Conservation (phyloP, 2,113 vertebrate species). For the Sylvietta virens region DNA sequence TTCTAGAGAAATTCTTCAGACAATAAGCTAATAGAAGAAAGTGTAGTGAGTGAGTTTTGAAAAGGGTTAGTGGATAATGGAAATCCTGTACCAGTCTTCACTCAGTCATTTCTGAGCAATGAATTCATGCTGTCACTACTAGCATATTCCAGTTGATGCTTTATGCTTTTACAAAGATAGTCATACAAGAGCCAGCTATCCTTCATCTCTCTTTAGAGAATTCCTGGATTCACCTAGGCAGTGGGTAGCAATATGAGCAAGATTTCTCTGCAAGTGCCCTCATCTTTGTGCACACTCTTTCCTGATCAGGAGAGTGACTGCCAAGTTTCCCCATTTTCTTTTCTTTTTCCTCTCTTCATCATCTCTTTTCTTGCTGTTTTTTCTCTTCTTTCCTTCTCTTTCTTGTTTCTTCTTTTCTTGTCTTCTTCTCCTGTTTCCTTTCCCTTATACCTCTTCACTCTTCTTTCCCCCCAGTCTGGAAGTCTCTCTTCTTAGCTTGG, state of each 20-base stretch:
- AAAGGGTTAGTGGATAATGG: background rate
- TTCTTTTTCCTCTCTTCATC: background rate
- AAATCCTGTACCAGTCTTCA: background rate
- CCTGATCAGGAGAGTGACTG: background rate
- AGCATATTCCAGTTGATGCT: background rate
- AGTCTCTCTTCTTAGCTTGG: background rate
- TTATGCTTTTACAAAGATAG: background rate
- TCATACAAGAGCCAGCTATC: background rate
- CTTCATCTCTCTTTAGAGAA: background rate
- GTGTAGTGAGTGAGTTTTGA: background rate
- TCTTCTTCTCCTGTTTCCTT: background rate
- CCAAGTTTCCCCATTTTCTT: background rate
- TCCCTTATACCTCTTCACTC: background rate
- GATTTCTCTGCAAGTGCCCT: background rate
- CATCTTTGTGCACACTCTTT: background rate
- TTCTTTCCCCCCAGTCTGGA: background rate
- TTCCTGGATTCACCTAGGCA: background rate
- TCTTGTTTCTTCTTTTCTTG: rapidly evolving
- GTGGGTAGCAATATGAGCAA: background rate
- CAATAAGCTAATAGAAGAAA: background rate
- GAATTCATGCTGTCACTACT: background rate
- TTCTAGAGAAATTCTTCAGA: background rate
- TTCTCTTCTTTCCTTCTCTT: background rate
- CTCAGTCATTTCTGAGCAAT: background rate
- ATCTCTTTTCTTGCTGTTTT: background rate